phyloP scores from a whole-genome alignment of 2,888 invertebrate species.

The Microctonus aethiopoides region DNA sequence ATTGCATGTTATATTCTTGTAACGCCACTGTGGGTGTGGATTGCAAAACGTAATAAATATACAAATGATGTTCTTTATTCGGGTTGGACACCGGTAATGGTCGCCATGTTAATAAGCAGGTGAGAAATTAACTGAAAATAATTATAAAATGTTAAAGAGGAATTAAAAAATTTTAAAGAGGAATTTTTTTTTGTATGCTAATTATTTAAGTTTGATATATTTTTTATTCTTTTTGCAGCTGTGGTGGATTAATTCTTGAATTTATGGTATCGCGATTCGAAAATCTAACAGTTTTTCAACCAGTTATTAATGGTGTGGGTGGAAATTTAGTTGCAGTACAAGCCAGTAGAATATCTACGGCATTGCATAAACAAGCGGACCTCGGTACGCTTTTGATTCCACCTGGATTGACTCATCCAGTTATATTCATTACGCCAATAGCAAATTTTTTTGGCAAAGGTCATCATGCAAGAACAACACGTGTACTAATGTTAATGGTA shows the following conservation, averaged over 20 bases:
- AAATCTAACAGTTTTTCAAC: constrained; percentile 82
- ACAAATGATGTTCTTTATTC: constrained; percentile 77
- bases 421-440: constrained; percentile 72
- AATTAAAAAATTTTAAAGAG: neutral
- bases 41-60: constrained; percentile 77
- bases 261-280: constrained; percentile 76
- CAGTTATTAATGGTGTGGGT: constrained; percentile 86
- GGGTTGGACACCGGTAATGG: constrained; percentile 83
- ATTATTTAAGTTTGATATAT: constrained; percentile 14
- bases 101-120: constrained; percentile 85
- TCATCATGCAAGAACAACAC: constrained; percentile 75
- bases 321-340: constrained; percentile 84
- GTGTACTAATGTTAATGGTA: constrained; percentile 80
- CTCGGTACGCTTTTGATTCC: constrained; percentile 73
- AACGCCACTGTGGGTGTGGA: constrained; percentile 80
- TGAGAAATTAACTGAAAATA: constrained; percentile 48
- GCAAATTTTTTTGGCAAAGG: constrained; percentile 75
- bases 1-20: constrained; percentile 74
- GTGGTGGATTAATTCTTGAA: constrained; percentile 80
- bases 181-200: neutral
- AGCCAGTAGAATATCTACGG: constrained; percentile 81
- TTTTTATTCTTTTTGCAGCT: no score
- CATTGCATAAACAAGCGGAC: constrained; percentile 74
- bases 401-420: constrained; percentile 69
- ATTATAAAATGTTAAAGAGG: neutral